Base-by-base conservation (phyloP, 1,140 invertebrate genomes). In the Sycobia sp. region DNA sequence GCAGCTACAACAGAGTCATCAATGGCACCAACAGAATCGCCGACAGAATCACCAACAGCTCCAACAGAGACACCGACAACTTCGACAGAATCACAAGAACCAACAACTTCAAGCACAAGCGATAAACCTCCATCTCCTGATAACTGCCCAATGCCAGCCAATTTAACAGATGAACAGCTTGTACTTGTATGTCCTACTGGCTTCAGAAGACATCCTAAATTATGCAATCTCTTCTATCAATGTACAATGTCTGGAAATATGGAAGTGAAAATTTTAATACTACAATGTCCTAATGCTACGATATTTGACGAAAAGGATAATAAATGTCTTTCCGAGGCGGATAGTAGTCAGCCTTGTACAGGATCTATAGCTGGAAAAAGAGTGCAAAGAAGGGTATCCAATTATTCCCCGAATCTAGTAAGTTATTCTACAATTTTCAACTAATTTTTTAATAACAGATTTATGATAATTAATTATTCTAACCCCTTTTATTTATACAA, bases 211-310 rank as follows among this genome's bases (percentile, higher is more conserved):
- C 91, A 94, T 84, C 90, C 91, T 0, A 90, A 91, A 74, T 88
- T 91, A 70, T 94, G 92, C 71, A 90, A 93, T 73, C 75, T 91
- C 41, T 92, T 93, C 78, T 94, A 94, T 70, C 91, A 94, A 75
- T 94, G 92, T 73, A 89, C 86, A 14, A 84, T 83, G 60, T 76
- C 83, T 0, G 80, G 86, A 20, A 86, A 78, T 34, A 86, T 87
- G 71, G 88, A 92, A 65, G 78, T 90, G 7, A 91, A 90, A 70
- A 84, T 93, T 56, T 82, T 90, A 1, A 83, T 88, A 3, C 85
- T 93, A 47, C 86, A 86, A 49, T 94, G 92, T 77, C 89, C 90
- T 7, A 87, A 90, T 66, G 86, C 86, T 58, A 91, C 89, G 0
- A 85, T 91, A 44, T 94, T 87, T 68, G 89, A 92, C 67, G 89